Conservation (phyloP, 64 coral and sea anemone genomes). For the Dendrophyllia cribrosa region DNA sequence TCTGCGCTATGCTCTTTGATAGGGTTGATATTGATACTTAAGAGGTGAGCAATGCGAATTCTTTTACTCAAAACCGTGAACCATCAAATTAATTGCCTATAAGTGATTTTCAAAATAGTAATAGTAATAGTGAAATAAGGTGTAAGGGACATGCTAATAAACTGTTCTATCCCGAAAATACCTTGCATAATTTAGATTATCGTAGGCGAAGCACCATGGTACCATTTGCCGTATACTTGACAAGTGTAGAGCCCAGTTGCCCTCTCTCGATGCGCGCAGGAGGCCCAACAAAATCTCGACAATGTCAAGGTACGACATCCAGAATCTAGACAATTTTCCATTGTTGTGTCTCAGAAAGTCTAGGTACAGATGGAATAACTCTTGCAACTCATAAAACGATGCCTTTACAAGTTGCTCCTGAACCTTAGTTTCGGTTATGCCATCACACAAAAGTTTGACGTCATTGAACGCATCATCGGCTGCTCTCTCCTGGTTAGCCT, state of each 20-base stretch:
- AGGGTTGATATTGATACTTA: too few species aligned
- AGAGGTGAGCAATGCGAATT: too few species aligned
- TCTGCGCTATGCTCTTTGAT: too few species aligned
- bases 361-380: background rate
- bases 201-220: conserved; percentile 70
- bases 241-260: conserved; percentile 70
- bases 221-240: conserved; percentile 53
- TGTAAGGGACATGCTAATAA: too few species aligned
- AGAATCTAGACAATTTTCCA: conserved; percentile 44
- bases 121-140: too few species aligned
- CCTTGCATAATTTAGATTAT: conserved; percentile 71
- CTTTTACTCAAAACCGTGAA: too few species aligned
- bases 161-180: too few species aligned
- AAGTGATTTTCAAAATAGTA: too few species aligned
- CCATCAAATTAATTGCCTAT: too few species aligned
- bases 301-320: conserved; percentile 70
- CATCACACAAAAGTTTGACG: conserved; percentile 22
- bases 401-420: conserved; percentile 21
- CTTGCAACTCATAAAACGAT: background rate
- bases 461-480: background rate
- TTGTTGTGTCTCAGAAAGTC: conserved; percentile 14
- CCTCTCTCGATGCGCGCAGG: conserved; percentile 53
- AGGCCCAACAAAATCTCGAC: conserved; percentile 62
- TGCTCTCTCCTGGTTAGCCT: background rate
- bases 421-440: conserved; percentile 27